Percentiles rank a stretch among this genome's conserved stretches.
phyloP scores from a whole-genome alignment of 2,888 invertebrate genomes.

The Neoascia interrupta region DNA sequence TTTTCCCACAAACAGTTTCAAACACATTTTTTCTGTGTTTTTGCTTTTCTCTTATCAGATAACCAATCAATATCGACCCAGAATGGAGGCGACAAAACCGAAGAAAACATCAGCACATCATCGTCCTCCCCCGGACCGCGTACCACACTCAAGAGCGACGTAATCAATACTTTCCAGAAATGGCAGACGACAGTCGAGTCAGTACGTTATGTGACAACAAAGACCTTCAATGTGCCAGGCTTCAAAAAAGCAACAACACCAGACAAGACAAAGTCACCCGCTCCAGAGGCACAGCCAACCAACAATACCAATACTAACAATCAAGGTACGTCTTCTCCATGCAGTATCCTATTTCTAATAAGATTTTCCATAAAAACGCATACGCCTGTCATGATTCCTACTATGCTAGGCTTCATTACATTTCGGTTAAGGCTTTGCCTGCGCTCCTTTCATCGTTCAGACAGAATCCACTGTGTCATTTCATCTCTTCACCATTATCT shows the following conservation, averaged over 20 bases:
- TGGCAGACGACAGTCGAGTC: constrained; percentile 80
- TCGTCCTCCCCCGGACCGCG: constrained; percentile 49
- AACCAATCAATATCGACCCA: constrained; percentile 18
- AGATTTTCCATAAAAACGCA: constrained; percentile 59
- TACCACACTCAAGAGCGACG: constrained; percentile 75
- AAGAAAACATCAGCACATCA: constrained; percentile 37
- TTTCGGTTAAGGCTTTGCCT: constrained; percentile 47
- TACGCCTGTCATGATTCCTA: constrained; percentile 67
- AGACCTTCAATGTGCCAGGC: constrained; percentile 76
- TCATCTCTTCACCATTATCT: constrained; percentile 19
- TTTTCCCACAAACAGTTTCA: too few species aligned
- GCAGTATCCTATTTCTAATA: constrained; percentile 53
- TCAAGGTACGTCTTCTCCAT: constrained; percentile 48
- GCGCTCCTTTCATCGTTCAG: constrained; percentile 16
- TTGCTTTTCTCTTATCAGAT: too few species aligned
- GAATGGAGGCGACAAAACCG: constrained; percentile 47
- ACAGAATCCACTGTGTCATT: constrained; percentile 15
- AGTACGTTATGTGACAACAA: constrained; percentile 78
- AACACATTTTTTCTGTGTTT: too few species aligned
- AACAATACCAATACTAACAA: constrained; percentile 5
- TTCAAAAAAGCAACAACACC: constrained; percentile 32
- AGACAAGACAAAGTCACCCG: constrained; percentile 51
- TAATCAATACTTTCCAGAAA: constrained; percentile 78
- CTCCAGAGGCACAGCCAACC: constrained; percentile 26
- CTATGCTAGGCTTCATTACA: constrained; percentile 56